Evolutionary conservation across 2,797 vertebrate genomes (phyloP).

Genomic region (Mus caroli): DNA sequence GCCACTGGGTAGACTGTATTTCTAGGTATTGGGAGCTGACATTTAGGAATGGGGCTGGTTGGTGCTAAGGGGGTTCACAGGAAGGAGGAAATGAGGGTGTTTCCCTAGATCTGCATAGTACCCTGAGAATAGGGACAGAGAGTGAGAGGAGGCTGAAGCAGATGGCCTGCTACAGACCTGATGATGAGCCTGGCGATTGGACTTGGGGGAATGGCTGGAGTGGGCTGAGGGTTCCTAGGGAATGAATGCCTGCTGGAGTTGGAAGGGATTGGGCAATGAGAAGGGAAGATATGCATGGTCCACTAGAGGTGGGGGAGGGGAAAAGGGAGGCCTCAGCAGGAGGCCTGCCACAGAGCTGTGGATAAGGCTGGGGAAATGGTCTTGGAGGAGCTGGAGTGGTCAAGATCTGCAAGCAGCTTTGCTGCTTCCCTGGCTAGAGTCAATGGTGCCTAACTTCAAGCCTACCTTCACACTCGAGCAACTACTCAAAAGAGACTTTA

Average conservation of each 20-base stretch:
- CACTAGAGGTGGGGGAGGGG: not conserved
- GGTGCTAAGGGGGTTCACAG: not conserved
- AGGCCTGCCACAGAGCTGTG: not conserved
- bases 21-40: not conserved
- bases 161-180: not conserved
- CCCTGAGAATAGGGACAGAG: not conserved
- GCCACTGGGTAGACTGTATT: not conserved
- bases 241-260: not conserved
- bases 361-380: not conserved
- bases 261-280: not conserved
- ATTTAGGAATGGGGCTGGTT: not conserved
- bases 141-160: not conserved
- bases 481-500: slow-evolving; percentile 4
- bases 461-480: not conserved
- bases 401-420: not conserved
- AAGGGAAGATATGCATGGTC: not conserved
- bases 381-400: not conserved
- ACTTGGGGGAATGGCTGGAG: not conserved
- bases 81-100: not conserved
- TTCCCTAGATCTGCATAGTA: not conserved
- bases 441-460: not conserved
- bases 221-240: not conserved
- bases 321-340: not conserved
- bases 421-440: not conserved
- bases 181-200: not conserved